Percentiles rank a stretch among this genome's conserved stretches.
These are phyloP conservation scores for Araneus ventricosus DNA, from an alignment of 1,140 invertebrate species.

Conservation along the genomic window DNA sequence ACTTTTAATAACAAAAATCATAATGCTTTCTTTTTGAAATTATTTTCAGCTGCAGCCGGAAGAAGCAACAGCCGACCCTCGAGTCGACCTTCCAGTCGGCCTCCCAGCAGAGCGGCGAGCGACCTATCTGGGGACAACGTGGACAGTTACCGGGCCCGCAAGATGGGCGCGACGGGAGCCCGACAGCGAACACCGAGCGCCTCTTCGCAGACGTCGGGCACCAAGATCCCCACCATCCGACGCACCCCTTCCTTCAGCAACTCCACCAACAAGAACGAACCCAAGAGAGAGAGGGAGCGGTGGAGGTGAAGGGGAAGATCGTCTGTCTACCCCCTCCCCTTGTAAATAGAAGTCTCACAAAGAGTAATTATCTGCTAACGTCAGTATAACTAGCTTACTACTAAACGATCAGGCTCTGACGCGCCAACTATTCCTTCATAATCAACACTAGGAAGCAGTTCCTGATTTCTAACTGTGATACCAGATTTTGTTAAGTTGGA, in stretches of 20 bases:
- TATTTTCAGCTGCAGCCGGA: not conserved
- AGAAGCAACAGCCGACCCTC: constrained; percentile 85
- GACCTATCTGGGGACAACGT: constrained; percentile 72
- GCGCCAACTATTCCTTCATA: not conserved
- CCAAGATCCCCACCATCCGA: constrained; percentile 53
- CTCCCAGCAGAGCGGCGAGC: constrained; percentile 94
- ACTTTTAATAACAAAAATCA: too few species aligned
- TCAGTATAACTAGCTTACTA: not conserved
- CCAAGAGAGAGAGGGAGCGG: constrained; percentile 49
- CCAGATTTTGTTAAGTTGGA: constrained; percentile 24
- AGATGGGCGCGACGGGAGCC: constrained; percentile 49
- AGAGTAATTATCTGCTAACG: constrained; percentile 8
- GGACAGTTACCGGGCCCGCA: constrained; percentile 62
- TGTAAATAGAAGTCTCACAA: not conserved
- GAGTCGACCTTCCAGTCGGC: constrained; percentile 87
- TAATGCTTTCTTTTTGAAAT: not conserved
- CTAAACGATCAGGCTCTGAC: not conserved
- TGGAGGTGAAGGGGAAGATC: constrained; percentile 36
- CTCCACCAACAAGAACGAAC: constrained; percentile 39
- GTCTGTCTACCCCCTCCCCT: too few species aligned
- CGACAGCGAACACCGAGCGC: constrained; percentile 64
- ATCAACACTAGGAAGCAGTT: not conserved
- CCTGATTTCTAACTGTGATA: constrained; percentile 60
- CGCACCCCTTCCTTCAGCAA: constrained; percentile 61
- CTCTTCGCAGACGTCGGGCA: constrained; percentile 66